Base-by-base conservation (phyloP, 2,888 invertebrate species). In the Machimus atricapillus region DNA sequence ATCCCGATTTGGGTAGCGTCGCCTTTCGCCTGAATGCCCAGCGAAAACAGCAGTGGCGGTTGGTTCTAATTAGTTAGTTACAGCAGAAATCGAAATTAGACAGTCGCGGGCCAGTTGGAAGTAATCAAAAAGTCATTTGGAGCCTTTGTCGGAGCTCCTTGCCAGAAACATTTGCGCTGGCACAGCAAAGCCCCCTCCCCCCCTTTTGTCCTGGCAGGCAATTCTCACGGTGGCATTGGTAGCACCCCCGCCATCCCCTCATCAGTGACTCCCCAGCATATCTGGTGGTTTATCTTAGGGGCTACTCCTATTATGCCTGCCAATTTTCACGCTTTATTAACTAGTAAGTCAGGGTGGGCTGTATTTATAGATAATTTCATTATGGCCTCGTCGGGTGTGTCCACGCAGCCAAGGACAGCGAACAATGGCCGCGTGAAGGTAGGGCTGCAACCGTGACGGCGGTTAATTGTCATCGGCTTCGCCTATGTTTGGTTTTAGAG, bases 321-420 rank as follows among this genome's bases (percentile, higher is more conserved):
- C 85, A 46, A 23, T 74, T 85, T 85, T 58, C 58, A 74, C 43
- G 85, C 46, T 74, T 85, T 74, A 85, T 85, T 85, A 74, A 74
- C 73, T 85, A 27, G n/a, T 19, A 73, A 66, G 43, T 34, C 79
- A 66, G 81, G 86, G 40, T 79, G 73, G 81, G 31, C 86, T 43
- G 79, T 79, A 86, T 86, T 86, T 86, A 86, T 81, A 81, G 86
- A 81, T 86, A 86, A 86, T 86, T 86, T 86, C 73, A 86, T 86
- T 86, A 86, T 79, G 79, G 86, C 73, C 19, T 23, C 66, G 66
- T 12, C 37, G 73, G 86, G 86, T 86, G 86, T 86, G 86, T 73
- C 86, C 31, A 7, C 23, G n/a, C n/a, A 27, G 66, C 79, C 40
- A 79, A 86, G 86, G 86, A 86, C 27, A 27, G 66, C 66, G 27